phyloP scores from a whole-genome alignment of 2,113 vertebrate species.

The Brachionichthys hirsutus region DNA sequence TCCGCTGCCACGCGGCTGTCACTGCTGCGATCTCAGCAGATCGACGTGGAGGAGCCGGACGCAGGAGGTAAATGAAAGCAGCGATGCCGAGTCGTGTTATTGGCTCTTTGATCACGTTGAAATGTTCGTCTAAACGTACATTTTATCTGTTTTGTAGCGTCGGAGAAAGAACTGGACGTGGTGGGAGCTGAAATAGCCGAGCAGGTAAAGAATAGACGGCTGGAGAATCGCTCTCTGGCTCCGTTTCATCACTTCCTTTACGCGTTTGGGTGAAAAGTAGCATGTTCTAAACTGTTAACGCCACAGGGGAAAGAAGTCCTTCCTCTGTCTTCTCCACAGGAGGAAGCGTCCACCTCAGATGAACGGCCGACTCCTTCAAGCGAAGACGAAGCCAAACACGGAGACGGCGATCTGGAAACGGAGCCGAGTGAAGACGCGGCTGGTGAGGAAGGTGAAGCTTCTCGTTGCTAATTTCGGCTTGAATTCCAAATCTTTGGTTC shows the following conservation, averaged over 20 bases:
- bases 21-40: constrained; percentile 1
- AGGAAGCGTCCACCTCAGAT: constrained; percentile 1
- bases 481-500: not conserved
- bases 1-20: not conserved
- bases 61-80: constrained; percentile 43
- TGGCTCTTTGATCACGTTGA: not conserved
- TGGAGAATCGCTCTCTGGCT: not conserved
- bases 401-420: constrained; percentile 15
- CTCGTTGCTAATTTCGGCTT: not conserved
- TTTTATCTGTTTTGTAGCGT: constrained; percentile 21
- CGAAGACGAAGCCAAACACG: constrained; percentile 15
- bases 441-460: constrained; percentile 28
- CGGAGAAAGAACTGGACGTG: constrained; percentile 9
- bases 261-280: too few relatives aligned
- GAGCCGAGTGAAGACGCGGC: constrained; percentile 6
- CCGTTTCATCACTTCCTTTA: not conserved
- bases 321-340: constrained; percentile 22
- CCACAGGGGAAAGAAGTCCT: too few relatives aligned
- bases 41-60: constrained; percentile 9
- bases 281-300: too few relatives aligned
- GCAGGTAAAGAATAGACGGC: constrained; percentile 48
- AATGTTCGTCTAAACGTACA: not conserved
- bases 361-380: constrained; percentile 5
- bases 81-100: not conserved
- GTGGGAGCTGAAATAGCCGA: not conserved